phyloP scores from a whole-genome alignment of 2,888 invertebrate species.

The Amphipyra tragopoginis region DNA sequence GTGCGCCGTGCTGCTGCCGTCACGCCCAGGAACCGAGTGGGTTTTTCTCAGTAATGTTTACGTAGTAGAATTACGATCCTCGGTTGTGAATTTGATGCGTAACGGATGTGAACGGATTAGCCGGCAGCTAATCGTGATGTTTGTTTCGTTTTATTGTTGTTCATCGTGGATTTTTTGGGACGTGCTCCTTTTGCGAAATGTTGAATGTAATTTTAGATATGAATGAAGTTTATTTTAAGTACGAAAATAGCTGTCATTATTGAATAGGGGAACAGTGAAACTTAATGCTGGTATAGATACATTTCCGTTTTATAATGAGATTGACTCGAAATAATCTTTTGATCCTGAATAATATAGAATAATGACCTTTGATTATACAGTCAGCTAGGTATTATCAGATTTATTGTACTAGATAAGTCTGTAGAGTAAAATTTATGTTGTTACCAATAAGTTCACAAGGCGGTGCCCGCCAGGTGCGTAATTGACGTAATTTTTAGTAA shows the following conservation, averaged over 20 bases:
- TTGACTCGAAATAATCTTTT: conserved; percentile 25
- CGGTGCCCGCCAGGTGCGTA: conserved; percentile 63
- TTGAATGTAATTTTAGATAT: conserved; percentile 26
- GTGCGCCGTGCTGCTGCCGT: conserved; percentile 33
- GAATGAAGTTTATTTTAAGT: conserved; percentile 24
- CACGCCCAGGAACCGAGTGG: conserved; percentile 69
- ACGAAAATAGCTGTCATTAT: too few species aligned
- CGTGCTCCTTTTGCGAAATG: conserved; percentile 37
- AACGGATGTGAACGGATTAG: conserved; percentile 61
- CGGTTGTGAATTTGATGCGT: conserved; percentile 55
- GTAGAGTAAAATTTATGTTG: conserved; percentile 38
- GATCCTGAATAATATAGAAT: conserved; percentile 41
- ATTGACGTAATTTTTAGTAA: conserved; percentile 71
- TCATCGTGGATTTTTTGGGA: conserved; percentile 46
- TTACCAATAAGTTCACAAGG: conserved; percentile 53
- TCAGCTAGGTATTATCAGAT: conserved; percentile 39
- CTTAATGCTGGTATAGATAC: not conserved
- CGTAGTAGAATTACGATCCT: conserved; percentile 55
- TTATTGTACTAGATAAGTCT: conserved; percentile 40
- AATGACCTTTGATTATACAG: conserved; percentile 44
- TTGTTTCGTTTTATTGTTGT: conserved; percentile 42
- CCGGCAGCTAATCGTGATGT: conserved; percentile 64
- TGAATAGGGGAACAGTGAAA: too few species aligned
- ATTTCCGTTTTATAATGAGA: conserved; percentile 38
- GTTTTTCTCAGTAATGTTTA: conserved; percentile 74